Base-by-base conservation (phyloP, 2,888 invertebrate species). In the Chelonus formosanus region DNA sequence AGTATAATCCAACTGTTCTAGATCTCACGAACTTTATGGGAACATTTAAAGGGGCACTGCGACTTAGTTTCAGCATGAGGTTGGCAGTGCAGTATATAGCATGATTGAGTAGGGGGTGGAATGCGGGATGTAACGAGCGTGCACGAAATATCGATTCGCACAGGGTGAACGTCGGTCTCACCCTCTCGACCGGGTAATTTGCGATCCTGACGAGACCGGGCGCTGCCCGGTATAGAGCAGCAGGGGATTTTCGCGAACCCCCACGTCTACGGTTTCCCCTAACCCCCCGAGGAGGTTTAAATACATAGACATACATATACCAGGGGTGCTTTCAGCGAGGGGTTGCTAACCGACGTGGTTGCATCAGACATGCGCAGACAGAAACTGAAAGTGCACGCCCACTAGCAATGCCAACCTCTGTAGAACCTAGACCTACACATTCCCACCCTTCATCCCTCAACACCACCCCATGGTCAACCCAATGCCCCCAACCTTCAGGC, bases 301-400 rank as follows among this genome's bases (percentile, higher is more conserved):
- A 53, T 52, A 20, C 45, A 53, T 48, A 53, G 32, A 50, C 45
- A 56, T 36, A 62, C 36, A 52, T 34, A 31, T 34, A 32, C 52
- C 34, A 59, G n/a, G 60, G 60, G 54, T 40, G 40, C 10, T 40
- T 52, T 54, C 45, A 43, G 48, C 40, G 56, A 56, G 59, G 35
- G 64, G 58, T 67, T 63, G 66, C 60, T 43, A 65, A 59, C 55
- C 45, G 48, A 48, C 48, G 48, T 48, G 40, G 71, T 62, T 71
- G 71, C 71, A 71, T 69, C 68, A 56, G 75, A 74, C 81, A 80
- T 80, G 82, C 82, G 82, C 82, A 76, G 71, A 74, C 70, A 76
- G 81, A 82, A 82, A 79, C 75, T 75, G 82, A 82, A 82, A 81
- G 82, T 82, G 76, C 79, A 79, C 82, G 82, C 82, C 82, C 82